A percentile compares a stretch with the other conserved stretches of the same genome.
phyloP scores from a whole-genome alignment of 2,113 vertebrate species.

The Triplophysa rosa region DNA sequence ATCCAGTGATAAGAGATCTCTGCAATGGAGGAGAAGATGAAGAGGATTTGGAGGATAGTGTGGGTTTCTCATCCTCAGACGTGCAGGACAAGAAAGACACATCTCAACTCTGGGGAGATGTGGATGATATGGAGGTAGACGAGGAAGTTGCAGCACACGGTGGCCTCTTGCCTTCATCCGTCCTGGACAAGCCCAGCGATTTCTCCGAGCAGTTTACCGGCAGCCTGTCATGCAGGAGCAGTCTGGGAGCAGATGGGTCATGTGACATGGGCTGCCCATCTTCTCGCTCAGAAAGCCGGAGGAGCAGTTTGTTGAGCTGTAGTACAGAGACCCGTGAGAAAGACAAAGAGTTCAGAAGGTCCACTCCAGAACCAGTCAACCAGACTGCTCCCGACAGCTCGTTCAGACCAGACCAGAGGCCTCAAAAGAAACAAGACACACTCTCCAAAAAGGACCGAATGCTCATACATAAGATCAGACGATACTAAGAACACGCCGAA shows the following conservation, averaged over 20 bases:
- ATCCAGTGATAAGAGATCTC: slow-evolving; percentile 4
- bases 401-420: slow-evolving; percentile 61
- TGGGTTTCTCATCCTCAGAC: not conserved
- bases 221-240: slow-evolving; percentile 80
- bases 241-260: slow-evolving; percentile 80
- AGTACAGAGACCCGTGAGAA: slow-evolving; percentile 71
- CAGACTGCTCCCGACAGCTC: slow-evolving; percentile 47
- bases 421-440: slow-evolving; percentile 67
- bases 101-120: slow-evolving; percentile 46
- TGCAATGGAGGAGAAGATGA: not conserved
- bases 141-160: slow-evolving; percentile 43
- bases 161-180: slow-evolving; percentile 82
- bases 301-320: slow-evolving; percentile 75
- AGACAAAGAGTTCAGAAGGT: slow-evolving; percentile 59
- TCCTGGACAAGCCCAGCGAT: slow-evolving; percentile 83
- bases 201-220: slow-evolving; percentile 78
- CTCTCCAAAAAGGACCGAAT: slow-evolving; percentile 85
- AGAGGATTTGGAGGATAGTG: not conserved
- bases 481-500: slow-evolving; percentile 87
- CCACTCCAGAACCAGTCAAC: slow-evolving; percentile 41
- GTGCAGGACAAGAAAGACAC: slow-evolving; percentile 41
- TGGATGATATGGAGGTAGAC: slow-evolving; percentile 48
- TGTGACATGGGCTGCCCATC: slow-evolving; percentile 67
- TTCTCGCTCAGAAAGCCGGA: slow-evolving; percentile 68
- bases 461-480: slow-evolving; percentile 88